phyloP scores from a whole-genome alignment of 2,797 vertebrate genomes.

The Mus caroli region DNA sequence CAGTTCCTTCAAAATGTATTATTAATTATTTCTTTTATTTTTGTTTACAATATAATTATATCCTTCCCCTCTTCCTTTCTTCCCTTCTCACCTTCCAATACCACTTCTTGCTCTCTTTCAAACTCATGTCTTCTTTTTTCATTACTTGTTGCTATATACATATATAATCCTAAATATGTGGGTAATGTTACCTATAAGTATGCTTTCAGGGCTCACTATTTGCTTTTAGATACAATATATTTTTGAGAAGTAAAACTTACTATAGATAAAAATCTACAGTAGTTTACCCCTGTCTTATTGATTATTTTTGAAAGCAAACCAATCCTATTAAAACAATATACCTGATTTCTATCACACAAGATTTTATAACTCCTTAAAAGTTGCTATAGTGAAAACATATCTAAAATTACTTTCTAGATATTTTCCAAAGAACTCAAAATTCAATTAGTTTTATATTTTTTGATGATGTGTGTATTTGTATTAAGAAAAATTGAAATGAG shows the following conservation, averaged over 20 bases:
- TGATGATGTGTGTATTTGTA: neutral
- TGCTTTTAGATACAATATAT: neutral
- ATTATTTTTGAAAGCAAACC: neutral
- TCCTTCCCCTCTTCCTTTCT: neutral
- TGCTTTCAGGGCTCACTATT: neutral
- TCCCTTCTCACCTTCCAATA: neutral
- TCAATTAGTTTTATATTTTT: neutral
- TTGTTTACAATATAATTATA: neutral
- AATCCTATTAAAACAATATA: neutral
- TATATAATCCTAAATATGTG: neutral
- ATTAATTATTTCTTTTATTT: neutral
- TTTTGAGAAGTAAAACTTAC: neutral
- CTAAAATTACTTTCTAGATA: neutral
- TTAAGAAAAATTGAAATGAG: neutral
- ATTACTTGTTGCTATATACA: neutral
- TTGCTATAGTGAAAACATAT: neutral
- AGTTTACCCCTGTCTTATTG: neutral
- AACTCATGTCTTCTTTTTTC: neutral
- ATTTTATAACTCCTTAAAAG: conserved; percentile 5
- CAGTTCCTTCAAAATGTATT: neutral
- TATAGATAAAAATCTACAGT: neutral
- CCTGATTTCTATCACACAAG: neutral
- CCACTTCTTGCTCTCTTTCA: neutral
- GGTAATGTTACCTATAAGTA: neutral
- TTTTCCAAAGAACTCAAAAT: neutral